A percentile compares a stretch with the other conserved stretches of the same genome.
Conservation (phyloP, 92 coral and sea anemone genomes). For the Porites cylindrica region DNA sequence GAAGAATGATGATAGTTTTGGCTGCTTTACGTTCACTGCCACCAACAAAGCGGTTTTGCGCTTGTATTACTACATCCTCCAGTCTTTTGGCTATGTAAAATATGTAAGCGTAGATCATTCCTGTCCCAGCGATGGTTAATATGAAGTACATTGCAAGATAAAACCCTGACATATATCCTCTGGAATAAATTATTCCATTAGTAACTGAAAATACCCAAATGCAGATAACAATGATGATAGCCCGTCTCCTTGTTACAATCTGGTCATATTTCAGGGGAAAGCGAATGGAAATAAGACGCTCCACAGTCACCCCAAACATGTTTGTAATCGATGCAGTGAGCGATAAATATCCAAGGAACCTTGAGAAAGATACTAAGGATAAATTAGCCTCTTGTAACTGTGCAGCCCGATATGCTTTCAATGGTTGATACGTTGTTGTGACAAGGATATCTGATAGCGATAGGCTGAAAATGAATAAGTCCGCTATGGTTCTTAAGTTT, state of each 20-base stretch:
- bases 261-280: conserved; percentile 50
- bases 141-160: not conserved
- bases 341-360: conserved; percentile 60
- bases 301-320: conserved; percentile 74
- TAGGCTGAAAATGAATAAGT: conserved; percentile 78
- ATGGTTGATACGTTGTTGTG: conserved; percentile 48
- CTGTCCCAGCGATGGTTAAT: conserved; percentile 26
- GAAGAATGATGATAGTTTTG: conserved; percentile 27
- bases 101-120: conserved; percentile 53
- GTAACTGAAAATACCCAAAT: conserved; percentile 45
- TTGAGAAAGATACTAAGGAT: not conserved
- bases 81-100: conserved; percentile 42
- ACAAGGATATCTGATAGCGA: conserved; percentile 73
- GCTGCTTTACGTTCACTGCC: conserved; percentile 26
- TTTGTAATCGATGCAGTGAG: conserved; percentile 73
- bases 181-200: not conserved
- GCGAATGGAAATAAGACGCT: conserved; percentile 65
- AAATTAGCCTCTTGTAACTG: not conserved
- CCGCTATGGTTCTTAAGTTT: conserved; percentile 59
- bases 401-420: conserved; percentile 32
- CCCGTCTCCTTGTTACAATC: conserved; percentile 45
- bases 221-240: not conserved
- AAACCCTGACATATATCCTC: too few relatives aligned
- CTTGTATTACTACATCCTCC: conserved; percentile 24
- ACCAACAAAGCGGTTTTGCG: not conserved